Evolutionary conservation across 2,797 vertebrate species (phyloP), one percentile per base, ranked within the genome.

Genomic region (Gymnocypris eckloni): DNA sequence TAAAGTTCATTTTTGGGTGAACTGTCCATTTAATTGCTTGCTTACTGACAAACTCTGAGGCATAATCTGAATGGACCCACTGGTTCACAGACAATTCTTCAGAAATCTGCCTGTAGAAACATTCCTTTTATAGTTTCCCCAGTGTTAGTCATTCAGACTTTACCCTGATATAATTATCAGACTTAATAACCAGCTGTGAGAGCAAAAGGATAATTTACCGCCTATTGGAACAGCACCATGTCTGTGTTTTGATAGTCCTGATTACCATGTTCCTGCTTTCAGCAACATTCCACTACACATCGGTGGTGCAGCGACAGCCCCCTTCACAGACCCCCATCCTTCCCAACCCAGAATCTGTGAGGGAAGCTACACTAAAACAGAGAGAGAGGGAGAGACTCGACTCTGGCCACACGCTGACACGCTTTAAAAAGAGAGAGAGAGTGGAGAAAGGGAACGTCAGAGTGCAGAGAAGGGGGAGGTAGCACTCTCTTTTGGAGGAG

Each of bases 241-340:
- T 28, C 18, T 4, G 52, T 80, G 22, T 50, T 85, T 48, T 25
- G 25, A 13, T 43, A 41, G 45, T 69, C 43, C 56, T 59, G 59
- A 25, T 64, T 86, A 59, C 2, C 25, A 5, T 70, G 52, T 61
- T 45, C 25, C 70, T 81, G 59, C 50, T 56, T 69, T 81, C 70
- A 78, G 66, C 76, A 13, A 79, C 82, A 82, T 86, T 86, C 76
- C 85, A 75, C 82, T 66, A 93, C 94, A 91, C 94, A 94, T 90
- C 91, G 88, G 94, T 93, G 95, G 95, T 95, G 94, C 94, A 93
- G 92, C 93, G 93, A 94, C 94, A 95, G 83, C 95, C 96, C 95
- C 89, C 94, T 88, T 90, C 64, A 80, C 72, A 87, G 89, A 67
- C 82, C 90, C 91, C 89, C 64, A 79, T 90, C 84, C 80, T 86